Evolutionary conservation across 2,797 vertebrate genomes (phyloP).

Genomic region (Parauchenoglanis ngamensis): DNA sequence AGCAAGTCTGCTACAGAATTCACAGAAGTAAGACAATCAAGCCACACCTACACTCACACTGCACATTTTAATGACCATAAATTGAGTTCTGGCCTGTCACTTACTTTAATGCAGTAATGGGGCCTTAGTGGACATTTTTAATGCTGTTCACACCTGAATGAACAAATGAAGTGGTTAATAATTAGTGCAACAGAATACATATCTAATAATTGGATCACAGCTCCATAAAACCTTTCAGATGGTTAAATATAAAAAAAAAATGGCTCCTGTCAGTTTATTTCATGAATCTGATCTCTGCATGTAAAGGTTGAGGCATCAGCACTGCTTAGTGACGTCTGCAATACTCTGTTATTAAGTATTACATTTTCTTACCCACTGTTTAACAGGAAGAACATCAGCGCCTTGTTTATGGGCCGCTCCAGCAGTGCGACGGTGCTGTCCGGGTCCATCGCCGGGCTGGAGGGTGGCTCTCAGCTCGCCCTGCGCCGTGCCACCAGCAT

Average conservation of each 20-base stretch:
- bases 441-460: slow-evolving; percentile 91
- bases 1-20: slow-evolving; percentile 85
- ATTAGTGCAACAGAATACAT: neutral
- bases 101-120: neutral
- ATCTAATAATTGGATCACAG: neutral
- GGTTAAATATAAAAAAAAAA: neutral
- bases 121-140: neutral
- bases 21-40: slow-evolving; percentile 86
- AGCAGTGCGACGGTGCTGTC: slow-evolving; percentile 83
- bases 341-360: neutral
- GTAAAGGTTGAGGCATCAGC: neutral
- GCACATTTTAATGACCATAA: neutral
- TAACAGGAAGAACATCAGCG: slow-evolving; percentile 90
- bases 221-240: neutral
- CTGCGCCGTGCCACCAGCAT: slow-evolving; percentile 90
- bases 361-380: slow-evolving; percentile 9
- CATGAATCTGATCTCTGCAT: neutral
- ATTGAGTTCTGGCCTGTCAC: neutral
- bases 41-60: neutral
- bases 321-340: neutral
- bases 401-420: slow-evolving; percentile 82
- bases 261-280: neutral
- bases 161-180: neutral
- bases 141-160: neutral
- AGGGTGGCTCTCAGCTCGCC: slow-evolving; percentile 89